phyloP scores from a whole-genome alignment of 2,113 vertebrate species.

The Nothobranchius kuhntae region DNA sequence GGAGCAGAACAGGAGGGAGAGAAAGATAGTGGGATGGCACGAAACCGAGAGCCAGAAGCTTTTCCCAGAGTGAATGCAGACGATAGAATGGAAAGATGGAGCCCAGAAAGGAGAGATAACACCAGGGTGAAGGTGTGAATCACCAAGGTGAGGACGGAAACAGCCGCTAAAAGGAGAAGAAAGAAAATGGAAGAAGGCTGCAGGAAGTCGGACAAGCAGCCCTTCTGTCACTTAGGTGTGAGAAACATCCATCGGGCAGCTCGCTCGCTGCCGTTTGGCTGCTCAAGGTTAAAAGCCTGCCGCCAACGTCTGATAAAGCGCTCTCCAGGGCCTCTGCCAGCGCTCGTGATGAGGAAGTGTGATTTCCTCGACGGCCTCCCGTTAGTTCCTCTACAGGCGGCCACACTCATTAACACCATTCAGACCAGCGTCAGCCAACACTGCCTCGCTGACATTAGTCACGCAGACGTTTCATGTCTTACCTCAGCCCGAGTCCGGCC shows the following conservation, averaged over 20 bases:
- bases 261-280: constrained; percentile 71
- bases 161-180: constrained; percentile 36
- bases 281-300: constrained; percentile 80
- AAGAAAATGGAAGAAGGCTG: constrained; percentile 29
- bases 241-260: constrained; percentile 61
- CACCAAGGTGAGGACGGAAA: constrained; percentile 35
- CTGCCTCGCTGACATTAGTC: constrained; percentile 73
- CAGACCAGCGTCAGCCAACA: constrained; percentile 71
- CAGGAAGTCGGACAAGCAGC: constrained; percentile 40
- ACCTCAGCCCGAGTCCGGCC: constrained; percentile 31
- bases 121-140: constrained; percentile 43
- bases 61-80: constrained; percentile 45
- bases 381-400: constrained; percentile 78
- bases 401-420: constrained; percentile 77
- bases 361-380: constrained; percentile 71
- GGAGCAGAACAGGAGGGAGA: constrained; percentile 56
- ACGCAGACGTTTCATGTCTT: constrained; percentile 70
- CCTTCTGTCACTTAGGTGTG: constrained; percentile 56
- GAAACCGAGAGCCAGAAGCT: constrained; percentile 49
- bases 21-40: constrained; percentile 57
- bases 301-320: constrained; percentile 69
- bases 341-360: constrained; percentile 66
- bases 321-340: constrained; percentile 64
- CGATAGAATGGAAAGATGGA: constrained; percentile 49
- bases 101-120: constrained; percentile 45